phyloP scores from a whole-genome alignment of 2,797 vertebrate species.

The Sardinella longiceps region DNA sequence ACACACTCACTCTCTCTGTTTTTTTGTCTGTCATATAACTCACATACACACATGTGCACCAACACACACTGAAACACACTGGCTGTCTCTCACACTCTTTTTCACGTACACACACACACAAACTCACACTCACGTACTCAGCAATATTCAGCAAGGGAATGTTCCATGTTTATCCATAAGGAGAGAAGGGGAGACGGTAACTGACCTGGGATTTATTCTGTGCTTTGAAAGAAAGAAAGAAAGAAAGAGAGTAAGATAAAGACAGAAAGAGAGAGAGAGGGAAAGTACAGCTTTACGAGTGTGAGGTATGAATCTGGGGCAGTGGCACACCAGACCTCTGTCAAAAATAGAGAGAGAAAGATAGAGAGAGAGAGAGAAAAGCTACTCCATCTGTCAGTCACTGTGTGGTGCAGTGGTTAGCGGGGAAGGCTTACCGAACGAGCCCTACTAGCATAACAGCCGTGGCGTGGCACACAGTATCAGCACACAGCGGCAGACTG shows the following conservation, averaged over 20 bases:
- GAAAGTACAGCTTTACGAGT: background rate
- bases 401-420: background rate
- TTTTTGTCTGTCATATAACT: background rate
- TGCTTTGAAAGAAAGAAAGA: background rate
- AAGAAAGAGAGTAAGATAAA: background rate
- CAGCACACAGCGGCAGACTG: background rate
- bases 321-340: background rate
- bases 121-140: background rate
- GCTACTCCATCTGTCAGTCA: background rate
- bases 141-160: background rate
- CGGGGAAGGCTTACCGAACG: background rate
- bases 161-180: background rate
- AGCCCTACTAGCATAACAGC: background rate
- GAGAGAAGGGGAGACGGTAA: background rate
- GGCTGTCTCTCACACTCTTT: background rate
- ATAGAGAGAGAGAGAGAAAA: background rate
- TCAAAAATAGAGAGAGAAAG: background rate
- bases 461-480: background rate
- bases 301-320: background rate
- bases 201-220: background rate
- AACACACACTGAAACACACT: background rate
- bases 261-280: background rate
- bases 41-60: background rate
- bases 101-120: background rate
- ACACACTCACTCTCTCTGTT: background rate